phyloP scores from a whole-genome alignment of 2,113 vertebrate species.

The Gracilinanus agilis region DNA sequence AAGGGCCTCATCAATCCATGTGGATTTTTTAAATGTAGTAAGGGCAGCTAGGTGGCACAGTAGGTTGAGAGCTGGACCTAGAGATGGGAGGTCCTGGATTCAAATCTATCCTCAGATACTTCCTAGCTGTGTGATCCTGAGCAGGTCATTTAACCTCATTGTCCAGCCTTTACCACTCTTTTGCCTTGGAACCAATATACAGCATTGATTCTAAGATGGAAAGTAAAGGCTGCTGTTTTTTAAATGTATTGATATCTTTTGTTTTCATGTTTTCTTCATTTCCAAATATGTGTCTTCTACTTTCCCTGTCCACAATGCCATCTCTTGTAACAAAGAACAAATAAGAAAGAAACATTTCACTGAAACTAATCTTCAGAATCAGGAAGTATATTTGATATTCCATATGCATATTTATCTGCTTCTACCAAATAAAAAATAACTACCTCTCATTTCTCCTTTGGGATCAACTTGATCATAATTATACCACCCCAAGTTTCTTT shows the following conservation, averaged over 20 bases:
- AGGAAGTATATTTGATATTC: background rate
- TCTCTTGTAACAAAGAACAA: background rate
- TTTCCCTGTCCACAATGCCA: background rate
- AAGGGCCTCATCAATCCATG: background rate
- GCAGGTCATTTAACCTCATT: too few species aligned
- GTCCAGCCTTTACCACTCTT: too few species aligned
- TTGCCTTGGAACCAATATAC: too few species aligned
- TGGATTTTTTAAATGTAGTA: background rate
- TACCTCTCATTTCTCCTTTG: background rate
- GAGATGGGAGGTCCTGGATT: too few species aligned
- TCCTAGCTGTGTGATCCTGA: too few species aligned
- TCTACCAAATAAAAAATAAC: background rate
- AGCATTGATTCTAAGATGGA: too few species aligned
- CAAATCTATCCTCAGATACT: too few species aligned
- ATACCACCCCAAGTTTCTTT: background rate
- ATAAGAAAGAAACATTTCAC: background rate
- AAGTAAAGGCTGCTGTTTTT: background rate
- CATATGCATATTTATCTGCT: background rate
- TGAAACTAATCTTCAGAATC: background rate
- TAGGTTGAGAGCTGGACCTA: too few species aligned
- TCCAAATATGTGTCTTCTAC: background rate
- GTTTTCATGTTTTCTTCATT: background rate
- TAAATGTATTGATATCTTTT: background rate
- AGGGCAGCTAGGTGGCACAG: too few species aligned
- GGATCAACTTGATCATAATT: background rate